A percentile compares a stretch with the other conserved stretches of the same genome.
Conservation (phyloP, 2,888 invertebrate species). For the Tinea trinotella region DNA sequence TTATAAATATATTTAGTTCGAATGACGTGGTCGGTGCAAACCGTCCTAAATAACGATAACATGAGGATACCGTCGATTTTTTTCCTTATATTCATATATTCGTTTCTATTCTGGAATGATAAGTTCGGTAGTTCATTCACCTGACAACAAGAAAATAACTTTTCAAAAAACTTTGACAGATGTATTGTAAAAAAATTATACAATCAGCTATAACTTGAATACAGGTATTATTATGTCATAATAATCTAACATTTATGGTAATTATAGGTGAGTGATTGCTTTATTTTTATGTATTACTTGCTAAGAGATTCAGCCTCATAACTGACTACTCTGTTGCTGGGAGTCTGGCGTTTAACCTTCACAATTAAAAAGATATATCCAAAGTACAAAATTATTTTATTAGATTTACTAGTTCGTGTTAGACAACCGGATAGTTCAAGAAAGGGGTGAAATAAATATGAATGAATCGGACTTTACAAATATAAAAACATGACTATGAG, state of each 20-base stretch:
- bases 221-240: no score
- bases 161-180: not conserved
- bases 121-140: not conserved
- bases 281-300: not conserved
- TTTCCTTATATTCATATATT: not conserved
- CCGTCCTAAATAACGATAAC: not conserved
- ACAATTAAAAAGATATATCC: not conserved
- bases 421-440: not conserved
- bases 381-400: not conserved
- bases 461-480: not conserved
- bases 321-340: not conserved
- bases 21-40: not conserved
- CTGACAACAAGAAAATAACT: not conserved
- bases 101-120: not conserved
- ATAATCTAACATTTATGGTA: not conserved
- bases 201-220: no score
- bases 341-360: not conserved
- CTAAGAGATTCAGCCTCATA: not conserved
- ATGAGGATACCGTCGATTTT: not conserved
- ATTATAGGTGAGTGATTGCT: no score
- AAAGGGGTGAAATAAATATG: not conserved
- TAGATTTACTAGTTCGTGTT: not conserved
- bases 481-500: not conserved
- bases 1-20: no score
- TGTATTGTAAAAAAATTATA: not conserved